Evolutionary conservation across 2,888 invertebrate species (phyloP).

Genomic region (Eurois occulta): DNA sequence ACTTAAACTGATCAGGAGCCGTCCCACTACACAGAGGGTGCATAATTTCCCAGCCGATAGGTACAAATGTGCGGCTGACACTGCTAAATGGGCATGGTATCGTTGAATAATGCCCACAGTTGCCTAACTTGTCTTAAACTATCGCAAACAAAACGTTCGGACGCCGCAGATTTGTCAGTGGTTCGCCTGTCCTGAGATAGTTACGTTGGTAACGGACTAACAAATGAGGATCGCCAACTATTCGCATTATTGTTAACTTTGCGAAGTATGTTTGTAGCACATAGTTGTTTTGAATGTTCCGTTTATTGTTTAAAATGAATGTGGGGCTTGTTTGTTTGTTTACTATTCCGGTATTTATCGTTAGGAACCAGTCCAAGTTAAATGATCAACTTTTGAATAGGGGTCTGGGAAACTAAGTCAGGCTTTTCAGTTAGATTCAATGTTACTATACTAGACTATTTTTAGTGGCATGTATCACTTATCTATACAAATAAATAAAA

Average conservation of each 20-base stretch:
- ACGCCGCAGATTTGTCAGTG: constrained; percentile 85
- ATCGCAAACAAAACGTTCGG: constrained; percentile 83
- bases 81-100: constrained; percentile 86
- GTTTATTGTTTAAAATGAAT: constrained; percentile 55
- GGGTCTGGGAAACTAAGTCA: too few relatives aligned
- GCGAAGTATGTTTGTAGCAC: constrained; percentile 46
- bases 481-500: not conserved
- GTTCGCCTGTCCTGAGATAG: constrained; percentile 69
- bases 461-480: not conserved
- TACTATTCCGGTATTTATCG: not conserved
- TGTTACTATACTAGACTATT: too few relatives aligned
- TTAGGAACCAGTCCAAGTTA: not conserved
- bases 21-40: constrained; percentile 49
- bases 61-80: constrained; percentile 89
- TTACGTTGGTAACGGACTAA: constrained; percentile 69
- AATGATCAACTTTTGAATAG: not conserved
- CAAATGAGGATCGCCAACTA: constrained; percentile 79
- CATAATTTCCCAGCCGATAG: constrained; percentile 76
- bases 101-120: constrained; percentile 84
- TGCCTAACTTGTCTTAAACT: constrained; percentile 86
- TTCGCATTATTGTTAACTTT: constrained; percentile 68
- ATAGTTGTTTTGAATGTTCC: constrained; percentile 59
- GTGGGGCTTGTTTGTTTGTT: constrained; percentile 48
- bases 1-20: constrained; percentile 42
- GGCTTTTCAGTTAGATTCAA: not conserved